Conservation (phyloP, 1,140 invertebrate genomes). For the Hylaeus volcanicus region DNA sequence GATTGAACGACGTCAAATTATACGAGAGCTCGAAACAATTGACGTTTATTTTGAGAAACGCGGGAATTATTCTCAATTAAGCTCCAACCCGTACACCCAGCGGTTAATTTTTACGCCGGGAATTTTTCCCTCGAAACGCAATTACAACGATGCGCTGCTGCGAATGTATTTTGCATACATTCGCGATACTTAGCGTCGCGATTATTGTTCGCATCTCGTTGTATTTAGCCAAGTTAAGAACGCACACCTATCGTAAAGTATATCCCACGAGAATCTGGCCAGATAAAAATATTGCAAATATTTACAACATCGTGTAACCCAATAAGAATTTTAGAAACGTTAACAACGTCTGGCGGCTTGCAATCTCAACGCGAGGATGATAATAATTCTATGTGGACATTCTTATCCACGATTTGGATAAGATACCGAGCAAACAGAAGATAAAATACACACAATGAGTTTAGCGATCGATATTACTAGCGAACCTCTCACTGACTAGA, state of each 20-base stretch:
- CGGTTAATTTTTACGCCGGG: background rate
- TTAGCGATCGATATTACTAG: too few relatives aligned
- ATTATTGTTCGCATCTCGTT: background rate
- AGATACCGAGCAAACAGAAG: too few relatives aligned
- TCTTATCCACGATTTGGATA: too few relatives aligned
- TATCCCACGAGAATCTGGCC: too few relatives aligned
- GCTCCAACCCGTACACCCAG: background rate
- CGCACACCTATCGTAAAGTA: too few relatives aligned
- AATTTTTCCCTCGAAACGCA: background rate
- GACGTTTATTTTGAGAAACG: background rate
- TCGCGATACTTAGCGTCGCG: background rate
- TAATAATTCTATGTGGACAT: too few relatives aligned
- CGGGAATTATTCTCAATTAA: background rate
- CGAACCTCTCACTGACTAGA: too few relatives aligned
- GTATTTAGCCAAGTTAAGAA: background rate
- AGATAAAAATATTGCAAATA: background rate
- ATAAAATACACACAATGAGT: too few relatives aligned
- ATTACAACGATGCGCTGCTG: background rate
- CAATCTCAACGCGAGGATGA: too few relatives aligned
- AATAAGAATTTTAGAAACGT: too few relatives aligned
- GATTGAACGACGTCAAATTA: background rate
- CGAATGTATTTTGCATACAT: background rate
- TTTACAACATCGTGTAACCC: background rate
- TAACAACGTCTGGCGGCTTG: too few relatives aligned
- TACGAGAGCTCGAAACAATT: background rate